Evolutionary conservation across 2,113 vertebrate genomes (phyloP).

Genomic region (Terrapene triunguis): DNA sequence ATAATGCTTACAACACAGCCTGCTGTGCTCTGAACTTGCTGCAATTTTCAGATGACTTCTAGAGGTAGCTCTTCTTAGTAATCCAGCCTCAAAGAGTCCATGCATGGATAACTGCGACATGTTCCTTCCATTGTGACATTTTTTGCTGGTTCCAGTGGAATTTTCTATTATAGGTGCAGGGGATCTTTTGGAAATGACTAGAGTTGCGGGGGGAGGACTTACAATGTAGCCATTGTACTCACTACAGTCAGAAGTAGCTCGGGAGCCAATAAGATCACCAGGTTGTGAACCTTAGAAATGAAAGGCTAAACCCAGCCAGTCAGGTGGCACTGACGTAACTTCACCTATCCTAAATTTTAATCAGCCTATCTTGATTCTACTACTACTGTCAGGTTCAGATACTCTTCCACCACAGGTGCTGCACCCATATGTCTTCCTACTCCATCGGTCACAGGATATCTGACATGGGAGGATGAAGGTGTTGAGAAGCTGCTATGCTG

Average conservation of each 20-base stretch:
- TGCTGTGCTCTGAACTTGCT: neutral
- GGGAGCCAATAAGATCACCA: neutral
- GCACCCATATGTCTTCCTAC: neutral
- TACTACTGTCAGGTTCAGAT: neutral
- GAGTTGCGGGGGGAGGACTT: neutral
- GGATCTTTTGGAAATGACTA: neutral
- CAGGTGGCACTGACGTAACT: neutral
- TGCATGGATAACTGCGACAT: neutral
- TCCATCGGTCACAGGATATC: rapidly evolving
- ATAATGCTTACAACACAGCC: neutral
- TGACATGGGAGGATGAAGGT: neutral
- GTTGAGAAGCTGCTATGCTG: neutral
- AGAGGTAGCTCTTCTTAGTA: neutral
- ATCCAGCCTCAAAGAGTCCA: neutral
- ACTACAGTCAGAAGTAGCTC: neutral
- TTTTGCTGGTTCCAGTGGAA: neutral
- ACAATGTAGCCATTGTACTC: neutral
- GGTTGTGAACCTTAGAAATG: neutral
- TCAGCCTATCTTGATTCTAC: neutral
- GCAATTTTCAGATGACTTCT: neutral
- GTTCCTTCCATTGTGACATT: neutral
- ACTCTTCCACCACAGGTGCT: neutral
- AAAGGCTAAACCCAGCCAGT: neutral
- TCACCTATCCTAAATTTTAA: neutral
- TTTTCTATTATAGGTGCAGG: neutral